These are phyloP conservation scores for Laticauda colubrina DNA, from an alignment of 2,113 vertebrate species.

Conservation along the genomic window DNA sequence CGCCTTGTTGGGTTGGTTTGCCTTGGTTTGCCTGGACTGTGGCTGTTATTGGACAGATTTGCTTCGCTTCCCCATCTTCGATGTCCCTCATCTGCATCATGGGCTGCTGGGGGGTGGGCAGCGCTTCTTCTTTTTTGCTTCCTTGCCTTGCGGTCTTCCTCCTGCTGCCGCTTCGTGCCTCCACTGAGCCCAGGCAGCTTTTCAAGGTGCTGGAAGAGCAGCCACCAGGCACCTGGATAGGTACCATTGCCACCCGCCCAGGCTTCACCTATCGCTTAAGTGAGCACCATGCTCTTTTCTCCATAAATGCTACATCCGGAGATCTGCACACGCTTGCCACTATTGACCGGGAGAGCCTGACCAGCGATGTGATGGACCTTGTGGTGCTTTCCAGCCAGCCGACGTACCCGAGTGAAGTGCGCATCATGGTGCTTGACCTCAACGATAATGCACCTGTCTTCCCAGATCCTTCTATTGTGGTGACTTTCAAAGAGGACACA, in stretches of 20 bases:
- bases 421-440: slow-evolving; percentile 90
- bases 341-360: slow-evolving; percentile 89
- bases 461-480: slow-evolving; percentile 89
- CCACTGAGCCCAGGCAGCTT: slow-evolving; percentile 86
- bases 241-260: slow-evolving; percentile 86
- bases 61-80: not conserved
- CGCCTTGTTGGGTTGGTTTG: slow-evolving; percentile 49
- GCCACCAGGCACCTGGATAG: slow-evolving; percentile 88
- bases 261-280: slow-evolving; percentile 96
- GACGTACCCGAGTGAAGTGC: slow-evolving; percentile 95
- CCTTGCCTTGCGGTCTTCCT: slow-evolving; percentile 22
- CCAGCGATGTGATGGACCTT: slow-evolving; percentile 88
- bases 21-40: not conserved
- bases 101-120: slow-evolving; percentile 47
- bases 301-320: slow-evolving; percentile 88
- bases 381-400: slow-evolving; percentile 97
- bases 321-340: slow-evolving; percentile 84
- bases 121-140: slow-evolving; percentile 47
- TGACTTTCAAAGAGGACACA: slow-evolving; percentile 96
- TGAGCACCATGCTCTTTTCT: slow-evolving; percentile 90
- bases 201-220: slow-evolving; percentile 94
- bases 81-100: slow-evolving; percentile 39
- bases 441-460: slow-evolving; percentile 96
- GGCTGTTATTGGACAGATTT: not conserved
- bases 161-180: slow-evolving; percentile 49